A percentile compares a stretch with the other conserved stretches of the same genome.
Conservation (phyloP, 2,113 vertebrate species). For the Cervus canadensis region DNA sequence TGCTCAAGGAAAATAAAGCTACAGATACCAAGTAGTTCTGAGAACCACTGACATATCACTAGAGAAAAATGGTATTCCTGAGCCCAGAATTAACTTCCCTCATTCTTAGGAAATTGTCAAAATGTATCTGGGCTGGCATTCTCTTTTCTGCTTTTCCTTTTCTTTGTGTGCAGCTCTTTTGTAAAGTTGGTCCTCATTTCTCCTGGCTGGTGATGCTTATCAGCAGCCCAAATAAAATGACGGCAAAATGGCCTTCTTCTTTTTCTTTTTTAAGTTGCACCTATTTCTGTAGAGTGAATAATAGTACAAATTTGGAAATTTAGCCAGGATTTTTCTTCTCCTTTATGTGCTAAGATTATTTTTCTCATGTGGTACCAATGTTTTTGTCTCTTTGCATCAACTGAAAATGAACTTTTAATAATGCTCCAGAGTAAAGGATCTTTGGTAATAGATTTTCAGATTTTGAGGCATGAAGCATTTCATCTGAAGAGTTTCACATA, state of each 20-base stretch:
- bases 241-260: constrained; percentile 60
- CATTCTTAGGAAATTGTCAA: constrained; percentile 66
- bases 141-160: constrained; percentile 7
- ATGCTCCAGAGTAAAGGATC: neutral
- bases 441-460: constrained; percentile 54
- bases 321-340: neutral
- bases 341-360: constrained; percentile 33
- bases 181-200: constrained; percentile 69
- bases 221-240: constrained; percentile 64
- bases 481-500: constrained; percentile 26
- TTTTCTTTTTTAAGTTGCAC: constrained; percentile 35
- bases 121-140: constrained; percentile 34
- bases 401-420: constrained; percentile 65
- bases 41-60: constrained; percentile 63
- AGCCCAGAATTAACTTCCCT: constrained; percentile 66
- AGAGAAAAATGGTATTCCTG: constrained; percentile 51
- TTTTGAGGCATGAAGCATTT: neutral
- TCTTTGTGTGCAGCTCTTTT: constrained; percentile 48
- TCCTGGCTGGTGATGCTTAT: constrained; percentile 66
- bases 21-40: constrained; percentile 61
- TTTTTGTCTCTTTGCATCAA: constrained; percentile 64
- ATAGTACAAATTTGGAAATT: constrained; percentile 52
- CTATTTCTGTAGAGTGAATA: constrained; percentile 51
- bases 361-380: neutral
- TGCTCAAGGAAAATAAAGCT: constrained; percentile 65